phyloP scores from a whole-genome alignment of 2,888 invertebrate species.

The Zeuzera pyrina region DNA sequence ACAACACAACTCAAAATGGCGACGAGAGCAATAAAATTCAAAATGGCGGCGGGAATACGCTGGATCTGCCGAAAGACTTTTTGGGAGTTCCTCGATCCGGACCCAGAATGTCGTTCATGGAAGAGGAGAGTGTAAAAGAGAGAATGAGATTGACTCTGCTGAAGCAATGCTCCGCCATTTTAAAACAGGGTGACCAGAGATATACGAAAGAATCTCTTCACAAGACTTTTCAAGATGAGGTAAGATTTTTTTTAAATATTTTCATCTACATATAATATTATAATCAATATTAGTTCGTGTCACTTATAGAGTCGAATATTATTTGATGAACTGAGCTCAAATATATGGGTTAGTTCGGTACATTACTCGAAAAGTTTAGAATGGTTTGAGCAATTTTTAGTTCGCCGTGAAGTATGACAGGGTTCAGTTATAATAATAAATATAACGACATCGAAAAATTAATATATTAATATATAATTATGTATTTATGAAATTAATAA shows the following conservation, averaged over 20 bases:
- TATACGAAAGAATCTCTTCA: slow-evolving; percentile 77
- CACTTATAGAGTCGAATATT: too few species aligned
- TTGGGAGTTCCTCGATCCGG: slow-evolving; percentile 35
- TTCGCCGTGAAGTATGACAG: too few species aligned
- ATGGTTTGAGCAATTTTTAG: too few species aligned
- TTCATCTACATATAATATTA: too few species aligned
- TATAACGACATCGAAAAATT: too few species aligned
- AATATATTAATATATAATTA: too few species aligned
- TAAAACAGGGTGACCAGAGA: slow-evolving; percentile 74
- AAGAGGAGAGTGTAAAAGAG: slow-evolving; percentile 79
- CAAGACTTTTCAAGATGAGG: slow-evolving; percentile 79
- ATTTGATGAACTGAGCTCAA: too few species aligned
- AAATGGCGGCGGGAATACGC: slow-evolving; percentile 3
- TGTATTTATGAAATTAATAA: too few species aligned
- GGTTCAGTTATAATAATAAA: too few species aligned
- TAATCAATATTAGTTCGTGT: too few species aligned
- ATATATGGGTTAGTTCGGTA: too few species aligned
- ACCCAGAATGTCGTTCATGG: slow-evolving; percentile 76
- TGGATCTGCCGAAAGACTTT: slow-evolving; percentile 20
- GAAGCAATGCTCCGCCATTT: slow-evolving; percentile 77
- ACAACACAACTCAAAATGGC: slow-evolving; percentile 10
- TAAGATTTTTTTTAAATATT: slow-evolving; percentile 37
- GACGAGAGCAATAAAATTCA: slow-evolving; percentile 7
- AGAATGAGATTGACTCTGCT: slow-evolving; percentile 73
- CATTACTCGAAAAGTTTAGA: too few species aligned